A percentile compares a stretch with the other conserved stretches of the same genome.
Evolutionary conservation across 1,140 invertebrate species (phyloP).

Genomic region (Dryas iulia): DNA sequence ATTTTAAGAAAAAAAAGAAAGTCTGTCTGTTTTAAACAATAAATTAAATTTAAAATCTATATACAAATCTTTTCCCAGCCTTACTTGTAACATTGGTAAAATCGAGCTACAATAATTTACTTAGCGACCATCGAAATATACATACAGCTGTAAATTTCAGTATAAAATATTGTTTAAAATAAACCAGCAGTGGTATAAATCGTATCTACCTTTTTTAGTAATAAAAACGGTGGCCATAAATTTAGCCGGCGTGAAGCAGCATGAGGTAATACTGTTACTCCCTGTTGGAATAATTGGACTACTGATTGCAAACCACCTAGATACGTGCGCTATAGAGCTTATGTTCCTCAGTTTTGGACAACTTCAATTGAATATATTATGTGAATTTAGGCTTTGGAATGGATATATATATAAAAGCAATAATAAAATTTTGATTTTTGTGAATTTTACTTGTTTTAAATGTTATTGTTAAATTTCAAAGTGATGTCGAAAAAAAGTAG

Average conservation of each 20-base stretch:
- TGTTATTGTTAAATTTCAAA: background rate
- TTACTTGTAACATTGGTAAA: too few relatives aligned
- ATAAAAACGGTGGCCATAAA: background rate
- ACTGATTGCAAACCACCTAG: background rate
- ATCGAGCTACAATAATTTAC: too few relatives aligned
- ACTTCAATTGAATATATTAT: background rate
- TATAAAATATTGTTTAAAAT: too few relatives aligned
- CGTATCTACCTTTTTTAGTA: background rate
- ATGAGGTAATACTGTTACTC: background rate
- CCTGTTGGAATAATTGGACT: background rate
- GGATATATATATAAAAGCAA: background rate
- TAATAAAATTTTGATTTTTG: background rate
- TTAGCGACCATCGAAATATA: too few relatives aligned
- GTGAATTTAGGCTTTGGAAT: background rate
- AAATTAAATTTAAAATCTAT: too few relatives aligned
- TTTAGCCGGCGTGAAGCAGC: background rate
- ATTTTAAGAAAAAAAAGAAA: too few relatives aligned
- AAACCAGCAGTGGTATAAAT: too few relatives aligned
- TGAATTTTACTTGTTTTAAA: background rate
- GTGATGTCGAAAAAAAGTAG: too few relatives aligned
- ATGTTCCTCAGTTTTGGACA: background rate
- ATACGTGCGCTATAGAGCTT: background rate
- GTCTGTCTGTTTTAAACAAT: too few relatives aligned
- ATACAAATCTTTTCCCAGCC: too few relatives aligned
- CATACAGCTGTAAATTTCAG: too few relatives aligned